These are phyloP conservation scores for Clanis bilineata DNA, from an alignment of 2,888 invertebrate genomes.

Conservation along the genomic window DNA sequence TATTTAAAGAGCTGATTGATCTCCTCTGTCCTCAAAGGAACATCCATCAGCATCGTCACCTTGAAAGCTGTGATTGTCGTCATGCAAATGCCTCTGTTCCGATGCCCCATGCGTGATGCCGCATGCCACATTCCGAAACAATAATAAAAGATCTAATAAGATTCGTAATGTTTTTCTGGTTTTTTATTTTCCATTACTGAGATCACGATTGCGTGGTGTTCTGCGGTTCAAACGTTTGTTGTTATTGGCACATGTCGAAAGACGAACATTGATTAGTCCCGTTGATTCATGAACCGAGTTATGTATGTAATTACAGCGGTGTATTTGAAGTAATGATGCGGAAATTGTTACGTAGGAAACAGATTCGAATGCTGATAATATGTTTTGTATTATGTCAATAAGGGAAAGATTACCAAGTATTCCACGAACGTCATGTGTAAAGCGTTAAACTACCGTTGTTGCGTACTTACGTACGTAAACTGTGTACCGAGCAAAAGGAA, in stretches of 20 bases:
- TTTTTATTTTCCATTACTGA: slow-evolving; percentile 18
- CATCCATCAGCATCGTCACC: background rate
- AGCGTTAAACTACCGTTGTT: too few relatives aligned
- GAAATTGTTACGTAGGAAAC: slow-evolving; percentile 5
- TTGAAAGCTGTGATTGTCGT: slow-evolving; percentile 7
- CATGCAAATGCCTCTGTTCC: background rate
- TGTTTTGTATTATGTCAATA: background rate
- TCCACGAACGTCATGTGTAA: background rate
- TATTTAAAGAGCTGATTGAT: background rate
- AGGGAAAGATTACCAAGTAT: background rate
- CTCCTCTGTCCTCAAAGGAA: background rate
- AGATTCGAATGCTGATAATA: background rate
- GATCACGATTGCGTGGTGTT: slow-evolving; percentile 16
- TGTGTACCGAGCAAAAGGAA: too few relatives aligned
- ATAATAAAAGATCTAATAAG: slow-evolving; percentile 15
- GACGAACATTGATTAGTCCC: slow-evolving; percentile 20
- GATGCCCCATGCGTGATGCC: slow-evolving; percentile 1
- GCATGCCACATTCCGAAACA: slow-evolving; percentile 8
- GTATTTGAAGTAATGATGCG: slow-evolving; percentile 3
- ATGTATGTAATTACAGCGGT: slow-evolving; percentile 16
- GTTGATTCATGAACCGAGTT: slow-evolving; percentile 17
- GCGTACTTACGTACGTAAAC: too few relatives aligned
- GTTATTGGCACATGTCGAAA: slow-evolving; percentile 21
- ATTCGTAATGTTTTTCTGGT: slow-evolving; percentile 15
- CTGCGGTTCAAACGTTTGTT: slow-evolving; percentile 19